Evolutionary conservation across 2,113 vertebrate species (phyloP).

Genomic region (Atractosteus spatula): DNA sequence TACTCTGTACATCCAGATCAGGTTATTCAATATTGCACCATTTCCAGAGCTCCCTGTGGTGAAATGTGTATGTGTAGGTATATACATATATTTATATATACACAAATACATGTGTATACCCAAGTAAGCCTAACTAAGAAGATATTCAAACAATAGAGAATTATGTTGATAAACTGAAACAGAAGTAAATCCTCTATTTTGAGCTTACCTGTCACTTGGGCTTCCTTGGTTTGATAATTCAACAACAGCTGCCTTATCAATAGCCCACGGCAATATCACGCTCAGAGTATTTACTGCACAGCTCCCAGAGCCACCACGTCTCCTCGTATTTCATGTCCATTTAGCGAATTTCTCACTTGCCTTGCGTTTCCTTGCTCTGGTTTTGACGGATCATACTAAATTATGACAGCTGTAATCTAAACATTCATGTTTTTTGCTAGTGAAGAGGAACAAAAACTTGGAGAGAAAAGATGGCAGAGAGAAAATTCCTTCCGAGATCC

Average conservation of each 20-base stretch:
- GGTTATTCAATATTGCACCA: constrained; percentile 58
- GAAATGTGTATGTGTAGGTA: constrained; percentile 26
- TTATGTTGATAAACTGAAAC: constrained; percentile 33
- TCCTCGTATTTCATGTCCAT: background rate
- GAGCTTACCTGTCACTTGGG: constrained; percentile 53
- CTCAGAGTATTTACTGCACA: constrained; percentile 35
- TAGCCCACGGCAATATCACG: constrained; percentile 30
- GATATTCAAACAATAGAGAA: constrained; percentile 40
- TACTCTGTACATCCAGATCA: constrained; percentile 9
- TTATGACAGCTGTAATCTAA: no score
- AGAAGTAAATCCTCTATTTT: constrained; percentile 40
- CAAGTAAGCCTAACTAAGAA: background rate
- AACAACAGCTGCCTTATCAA: constrained; percentile 40
- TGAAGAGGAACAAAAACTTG: no score
- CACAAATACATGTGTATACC: constrained; percentile 39
- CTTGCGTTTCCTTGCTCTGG: no score
- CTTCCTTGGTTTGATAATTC: constrained; percentile 38
- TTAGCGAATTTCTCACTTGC: no score
- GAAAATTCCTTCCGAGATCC: no score
- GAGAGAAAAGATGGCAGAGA: no score
- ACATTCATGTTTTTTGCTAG: no score
- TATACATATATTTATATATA: constrained; percentile 24
- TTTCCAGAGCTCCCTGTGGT: constrained; percentile 31
- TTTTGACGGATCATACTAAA: no score
- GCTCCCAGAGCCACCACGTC: constrained; percentile 26